Evolutionary conservation across 2,888 invertebrate genomes (phyloP).

Genomic region (Cyrtodaria siliqua): DNA sequence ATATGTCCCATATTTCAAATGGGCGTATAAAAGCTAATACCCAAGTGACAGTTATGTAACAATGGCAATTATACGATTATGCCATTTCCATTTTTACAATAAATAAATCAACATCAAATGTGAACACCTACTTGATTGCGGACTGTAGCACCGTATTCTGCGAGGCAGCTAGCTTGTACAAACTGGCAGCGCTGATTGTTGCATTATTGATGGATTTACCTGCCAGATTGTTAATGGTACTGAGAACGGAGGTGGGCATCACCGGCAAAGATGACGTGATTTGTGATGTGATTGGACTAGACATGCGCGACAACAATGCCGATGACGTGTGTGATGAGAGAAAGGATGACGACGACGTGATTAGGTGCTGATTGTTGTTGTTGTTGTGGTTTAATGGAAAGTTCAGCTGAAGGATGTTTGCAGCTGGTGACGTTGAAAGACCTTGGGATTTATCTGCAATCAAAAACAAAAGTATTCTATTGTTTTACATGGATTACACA

Average conservation of each 20-base stretch:
- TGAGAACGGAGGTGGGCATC: conserved; percentile 52
- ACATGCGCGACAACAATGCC: conserved; percentile 22
- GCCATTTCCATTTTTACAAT: too few species aligned
- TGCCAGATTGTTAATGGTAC: conserved; percentile 59
- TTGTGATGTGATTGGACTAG: conserved; percentile 33
- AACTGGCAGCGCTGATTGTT: conserved; percentile 47
- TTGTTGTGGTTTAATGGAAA: conserved; percentile 76
- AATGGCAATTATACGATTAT: too few species aligned
- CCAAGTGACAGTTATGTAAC: too few species aligned
- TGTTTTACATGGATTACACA: too few species aligned
- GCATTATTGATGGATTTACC: conserved; percentile 52
- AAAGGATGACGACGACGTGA: conserved; percentile 46
- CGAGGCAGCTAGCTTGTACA: conserved; percentile 65
- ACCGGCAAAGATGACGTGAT: conserved; percentile 7
- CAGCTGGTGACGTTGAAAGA: conserved; percentile 84
- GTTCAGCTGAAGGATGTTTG: conserved; percentile 83
- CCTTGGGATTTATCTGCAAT: conserved; percentile 79
- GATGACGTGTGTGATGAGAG: conserved; percentile 30
- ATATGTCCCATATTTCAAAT: too few species aligned
- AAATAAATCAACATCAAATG: too few species aligned
- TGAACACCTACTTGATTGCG: conserved; percentile 75
- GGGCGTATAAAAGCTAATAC: too few species aligned
- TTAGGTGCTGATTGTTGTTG: conserved; percentile 52
- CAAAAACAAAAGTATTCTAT: too few species aligned
- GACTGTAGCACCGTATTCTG: conserved; percentile 71